phyloP scores from a whole-genome alignment of 2,113 vertebrate species.

The Gavialis gangeticus region DNA sequence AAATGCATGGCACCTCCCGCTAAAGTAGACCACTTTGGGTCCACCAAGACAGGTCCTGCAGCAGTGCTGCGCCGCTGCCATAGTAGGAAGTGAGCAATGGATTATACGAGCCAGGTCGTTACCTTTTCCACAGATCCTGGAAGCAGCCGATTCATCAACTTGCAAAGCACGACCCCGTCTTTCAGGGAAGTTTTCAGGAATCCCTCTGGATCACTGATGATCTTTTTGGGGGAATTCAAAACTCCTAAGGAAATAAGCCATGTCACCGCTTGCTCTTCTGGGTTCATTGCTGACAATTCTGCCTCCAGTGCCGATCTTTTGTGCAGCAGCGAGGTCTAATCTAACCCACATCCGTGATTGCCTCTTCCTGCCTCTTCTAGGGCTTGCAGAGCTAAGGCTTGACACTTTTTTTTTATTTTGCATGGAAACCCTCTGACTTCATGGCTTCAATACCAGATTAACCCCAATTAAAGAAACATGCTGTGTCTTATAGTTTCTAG shows the following conservation, averaged over 20 bases:
- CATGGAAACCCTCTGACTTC: slow-evolving; percentile 15
- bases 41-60: not conserved
- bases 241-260: slow-evolving; percentile 98
- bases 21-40: not conserved
- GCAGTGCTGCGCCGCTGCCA: not conserved
- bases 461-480: not conserved
- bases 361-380: slow-evolving; percentile 81
- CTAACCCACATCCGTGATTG: slow-evolving; percentile 91
- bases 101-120: slow-evolving; percentile 29
- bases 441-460: not conserved
- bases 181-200: slow-evolving; percentile 92
- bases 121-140: slow-evolving; percentile 92
- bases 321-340: slow-evolving; percentile 74
- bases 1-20: not conserved
- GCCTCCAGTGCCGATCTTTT: not conserved
- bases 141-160: slow-evolving; percentile 88
- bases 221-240: slow-evolving; percentile 96
- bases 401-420: slow-evolving; percentile 36
- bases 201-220: slow-evolving; percentile 89
- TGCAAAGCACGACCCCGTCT: slow-evolving; percentile 95
- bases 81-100: not conserved
- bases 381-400: slow-evolving; percentile 55
- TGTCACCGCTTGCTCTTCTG: slow-evolving; percentile 93
- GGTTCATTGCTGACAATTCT: slow-evolving; percentile 86
- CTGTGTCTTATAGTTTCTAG: not conserved